Conservation (phyloP, 2,797 vertebrate species). For the Lagorchestes hirsutus region DNA sequence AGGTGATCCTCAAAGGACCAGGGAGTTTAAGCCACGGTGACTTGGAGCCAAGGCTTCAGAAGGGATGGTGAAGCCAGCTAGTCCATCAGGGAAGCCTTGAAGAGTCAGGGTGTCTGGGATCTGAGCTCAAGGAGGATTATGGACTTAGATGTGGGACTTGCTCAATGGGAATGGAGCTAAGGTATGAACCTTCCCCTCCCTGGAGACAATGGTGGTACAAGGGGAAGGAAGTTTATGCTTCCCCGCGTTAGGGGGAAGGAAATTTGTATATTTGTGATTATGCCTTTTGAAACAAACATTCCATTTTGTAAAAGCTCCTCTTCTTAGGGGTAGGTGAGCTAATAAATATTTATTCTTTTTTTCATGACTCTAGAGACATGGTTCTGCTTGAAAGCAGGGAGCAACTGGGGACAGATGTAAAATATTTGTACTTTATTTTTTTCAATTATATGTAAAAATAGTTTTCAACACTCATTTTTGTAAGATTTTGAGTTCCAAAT, state of each 20-base stretch:
- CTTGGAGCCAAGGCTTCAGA: neutral
- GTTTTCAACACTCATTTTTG: too few relatives aligned
- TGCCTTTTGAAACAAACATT: neutral
- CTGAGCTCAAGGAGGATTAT: neutral
- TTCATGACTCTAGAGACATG: neutral
- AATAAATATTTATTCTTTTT: neutral
- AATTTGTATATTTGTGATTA: neutral
- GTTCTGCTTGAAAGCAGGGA: neutral
- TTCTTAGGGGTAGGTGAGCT: neutral
- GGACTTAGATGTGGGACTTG: neutral
- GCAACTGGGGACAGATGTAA: neutral
- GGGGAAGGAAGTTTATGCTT: neutral
- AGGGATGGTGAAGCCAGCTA: neutral
- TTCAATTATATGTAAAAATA: too few relatives aligned
- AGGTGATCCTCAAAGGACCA: neutral
- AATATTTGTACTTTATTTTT: neutral
- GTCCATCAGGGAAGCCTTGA: neutral
- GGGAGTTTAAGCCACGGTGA: neutral
- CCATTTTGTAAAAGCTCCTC: neutral
- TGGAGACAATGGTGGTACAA: neutral
- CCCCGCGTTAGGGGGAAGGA: neutral
- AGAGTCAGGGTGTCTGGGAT: neutral
- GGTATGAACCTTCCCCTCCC: neutral
- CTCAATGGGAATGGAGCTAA: neutral
- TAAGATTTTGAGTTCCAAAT: too few relatives aligned